Evolutionary conservation across 2,888 invertebrate species (phyloP), one percentile per base, ranked within the genome.

Genomic region (Baronia brevicornis): DNA sequence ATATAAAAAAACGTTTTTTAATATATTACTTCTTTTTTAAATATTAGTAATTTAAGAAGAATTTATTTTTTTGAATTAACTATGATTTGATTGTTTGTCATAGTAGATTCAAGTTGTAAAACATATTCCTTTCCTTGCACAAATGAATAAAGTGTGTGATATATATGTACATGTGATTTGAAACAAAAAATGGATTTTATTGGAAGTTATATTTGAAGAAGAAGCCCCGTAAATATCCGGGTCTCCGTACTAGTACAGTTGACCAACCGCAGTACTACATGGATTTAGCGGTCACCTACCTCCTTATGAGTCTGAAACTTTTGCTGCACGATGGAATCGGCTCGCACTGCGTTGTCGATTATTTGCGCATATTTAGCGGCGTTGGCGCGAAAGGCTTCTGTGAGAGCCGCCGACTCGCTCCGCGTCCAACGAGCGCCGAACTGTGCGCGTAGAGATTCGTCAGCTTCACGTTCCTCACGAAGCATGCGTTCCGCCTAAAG

Each of bases 341-440:
- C 91, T 54, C 86, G 80, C 44, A 94, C 88, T 19, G 98, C 98
- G 64, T 96, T 97, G 67, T 92, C 91, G 46, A 98, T 93, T 59
- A 98, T 96, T 67, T 91, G 91, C 17, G 94, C 88, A 80, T 98
- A 99, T 78, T 98, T 98, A 52, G 89, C 88, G n/a, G 93, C 89
- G 84, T 97, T 98, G 29, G 90, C 87, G 45, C 90, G 88, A 67
- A 98, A 93, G 60, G 95, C 93, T 59, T 92, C 94, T 0, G 97
- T 98, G 34, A 99, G 88, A 64, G 91, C 90, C 11, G 88, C 90
- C 0, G 97, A 97, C 1, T 94, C 87, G 11, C 95, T 95, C 56
- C 99, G 89, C 1, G 90, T 89, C 99, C 99, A 99, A 42, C 91
- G 90, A 43, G 94, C 93, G 54, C 94, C 95, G 70, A 98, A 97